Conservation (phyloP, 2,888 invertebrate genomes). For the Panorpa germanica region DNA sequence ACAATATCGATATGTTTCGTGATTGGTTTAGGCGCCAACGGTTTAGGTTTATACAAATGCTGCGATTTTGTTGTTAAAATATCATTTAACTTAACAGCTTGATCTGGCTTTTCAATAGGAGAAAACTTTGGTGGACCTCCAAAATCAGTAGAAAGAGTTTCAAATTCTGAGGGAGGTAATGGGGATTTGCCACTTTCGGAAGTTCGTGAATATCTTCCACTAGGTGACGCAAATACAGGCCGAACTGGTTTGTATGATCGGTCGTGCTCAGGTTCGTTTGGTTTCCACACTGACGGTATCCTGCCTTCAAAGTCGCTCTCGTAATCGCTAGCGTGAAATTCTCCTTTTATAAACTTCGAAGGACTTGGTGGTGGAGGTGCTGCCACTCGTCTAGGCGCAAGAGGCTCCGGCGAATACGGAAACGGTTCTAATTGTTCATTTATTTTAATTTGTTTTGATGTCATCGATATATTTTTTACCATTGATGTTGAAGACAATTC, state of each 20-base stretch:
- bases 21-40: constrained; percentile 24
- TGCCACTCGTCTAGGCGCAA: constrained; percentile 19
- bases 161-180: constrained; percentile 37
- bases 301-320: constrained; percentile 50
- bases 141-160: constrained; percentile 25
- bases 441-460: constrained; percentile 20
- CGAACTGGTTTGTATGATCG: constrained; percentile 36
- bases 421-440: constrained; percentile 24
- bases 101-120: constrained; percentile 28
- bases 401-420: constrained; percentile 24
- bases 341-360: constrained; percentile 42
- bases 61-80: no score
- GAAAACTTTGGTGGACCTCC: constrained; percentile 33
- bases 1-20: constrained; percentile 17
- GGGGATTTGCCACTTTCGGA: constrained; percentile 27
- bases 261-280: constrained; percentile 30
- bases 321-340: constrained; percentile 48
- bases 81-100: constrained; percentile 19
- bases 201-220: constrained; percentile 24
- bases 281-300: constrained; percentile 39
- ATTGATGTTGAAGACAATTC: constrained; percentile 31
- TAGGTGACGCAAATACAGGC: constrained; percentile 32
- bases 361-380: constrained; percentile 36
- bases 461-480: constrained; percentile 26
- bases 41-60: constrained; percentile 30